Percentiles rank a stretch among this genome's conserved stretches.
Evolutionary conservation across 2,113 vertebrate genomes (phyloP).

Genomic region (Ailurus styani): DNA sequence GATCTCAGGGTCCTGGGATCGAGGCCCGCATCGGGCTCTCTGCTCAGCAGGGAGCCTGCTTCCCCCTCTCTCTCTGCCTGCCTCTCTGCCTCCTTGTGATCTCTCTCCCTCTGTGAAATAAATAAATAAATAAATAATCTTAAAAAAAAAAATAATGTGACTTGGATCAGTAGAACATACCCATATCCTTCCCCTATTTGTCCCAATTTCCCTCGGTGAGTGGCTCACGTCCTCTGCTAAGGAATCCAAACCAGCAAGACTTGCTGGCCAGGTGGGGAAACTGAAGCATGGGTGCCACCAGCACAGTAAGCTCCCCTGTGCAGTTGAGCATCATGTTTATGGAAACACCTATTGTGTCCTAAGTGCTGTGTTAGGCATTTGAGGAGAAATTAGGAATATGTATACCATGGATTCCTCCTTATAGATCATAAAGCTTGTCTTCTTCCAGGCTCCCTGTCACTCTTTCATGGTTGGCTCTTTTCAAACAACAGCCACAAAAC

Average conservation of each 20-base stretch:
- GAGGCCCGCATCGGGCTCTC: too few species aligned
- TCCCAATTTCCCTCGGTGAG: not conserved
- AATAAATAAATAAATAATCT: too few species aligned
- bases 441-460: not conserved
- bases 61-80: too few species aligned
- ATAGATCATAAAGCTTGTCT: not conserved
- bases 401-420: not conserved
- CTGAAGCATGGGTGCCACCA: not conserved
- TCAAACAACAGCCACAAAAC: not conserved
- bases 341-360: not conserved
- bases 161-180: not conserved
- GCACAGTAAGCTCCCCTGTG: not conserved
- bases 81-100: too few species aligned
- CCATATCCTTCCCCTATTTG: not conserved
- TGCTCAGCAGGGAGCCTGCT: too few species aligned
- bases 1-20: too few species aligned
- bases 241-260: not conserved
- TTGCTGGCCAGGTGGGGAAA: not conserved
- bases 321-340: not conserved
- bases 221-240: not conserved
- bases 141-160: too few species aligned
- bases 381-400: not conserved
- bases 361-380: not conserved
- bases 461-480: not conserved
- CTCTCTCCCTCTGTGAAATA: too few species aligned